phyloP scores from a whole-genome alignment of 2,888 invertebrate species.

The Hyposoter didymator region DNA sequence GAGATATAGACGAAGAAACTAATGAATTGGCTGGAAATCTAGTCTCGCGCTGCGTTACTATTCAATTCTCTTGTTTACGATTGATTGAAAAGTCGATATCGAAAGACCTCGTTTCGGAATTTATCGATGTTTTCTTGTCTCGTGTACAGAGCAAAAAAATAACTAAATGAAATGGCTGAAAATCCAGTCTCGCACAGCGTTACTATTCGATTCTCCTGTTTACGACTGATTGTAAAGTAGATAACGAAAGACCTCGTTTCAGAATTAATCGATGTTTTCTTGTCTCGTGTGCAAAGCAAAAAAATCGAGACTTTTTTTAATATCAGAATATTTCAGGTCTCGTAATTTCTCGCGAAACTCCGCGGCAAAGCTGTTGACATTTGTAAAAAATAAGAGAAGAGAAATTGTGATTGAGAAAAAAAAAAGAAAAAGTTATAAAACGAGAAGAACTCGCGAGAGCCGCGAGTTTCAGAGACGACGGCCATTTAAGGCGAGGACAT shows the following conservation, averaged over 20 bases:
- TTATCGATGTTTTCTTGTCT: not conserved
- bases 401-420: slow-evolving; percentile 27
- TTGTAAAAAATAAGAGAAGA: slow-evolving; percentile 33
- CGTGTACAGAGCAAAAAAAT: not conserved
- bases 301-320: not conserved
- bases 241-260: not conserved
- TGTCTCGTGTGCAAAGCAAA: not conserved
- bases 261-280: not conserved
- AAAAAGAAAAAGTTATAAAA: slow-evolving; percentile 43
- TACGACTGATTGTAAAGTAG: not conserved
- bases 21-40: slow-evolving; percentile 26
- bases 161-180: slow-evolving; percentile 29
- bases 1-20: slow-evolving; percentile 32
- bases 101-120: not conserved
- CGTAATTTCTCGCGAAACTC: slow-evolving; percentile 13
- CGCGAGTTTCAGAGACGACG: slow-evolving; percentile 74
- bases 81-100: not conserved
- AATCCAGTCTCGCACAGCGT: slow-evolving; percentile 25
- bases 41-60: slow-evolving; percentile 21
- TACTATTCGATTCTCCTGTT: not conserved
- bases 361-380: not conserved
- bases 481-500: slow-evolving; percentile 83
- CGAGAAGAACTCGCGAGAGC: slow-evolving; percentile 49
- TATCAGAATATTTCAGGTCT: not conserved
- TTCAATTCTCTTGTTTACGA: not conserved